Percentiles rank a stretch among this genome's conserved stretches.
phyloP scores from a whole-genome alignment of 2,797 vertebrate species.

The Threskiornis aethiopicus region DNA sequence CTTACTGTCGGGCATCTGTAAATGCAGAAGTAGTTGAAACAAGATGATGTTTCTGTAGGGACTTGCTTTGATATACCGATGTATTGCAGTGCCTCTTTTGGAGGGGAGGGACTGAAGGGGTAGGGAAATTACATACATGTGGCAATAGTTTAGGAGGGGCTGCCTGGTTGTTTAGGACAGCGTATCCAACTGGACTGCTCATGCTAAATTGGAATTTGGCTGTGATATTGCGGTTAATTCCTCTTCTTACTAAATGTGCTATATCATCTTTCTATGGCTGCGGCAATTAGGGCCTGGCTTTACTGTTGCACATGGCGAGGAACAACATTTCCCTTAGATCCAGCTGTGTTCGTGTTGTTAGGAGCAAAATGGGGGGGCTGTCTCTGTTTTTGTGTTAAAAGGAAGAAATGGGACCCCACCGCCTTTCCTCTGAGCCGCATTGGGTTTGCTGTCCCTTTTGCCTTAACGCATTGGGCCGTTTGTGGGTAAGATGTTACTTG shows the following conservation, averaged over 20 bases:
- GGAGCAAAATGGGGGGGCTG: not conserved
- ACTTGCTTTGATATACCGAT: not conserved
- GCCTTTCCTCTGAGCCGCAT: not conserved
- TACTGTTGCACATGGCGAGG: not conserved
- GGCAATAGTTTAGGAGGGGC: fast-evolving
- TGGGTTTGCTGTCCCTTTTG: not conserved
- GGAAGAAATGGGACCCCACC: not conserved
- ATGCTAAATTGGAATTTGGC: not conserved
- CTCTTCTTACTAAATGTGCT: not conserved
- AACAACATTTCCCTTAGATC: not conserved
- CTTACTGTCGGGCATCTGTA: not conserved
- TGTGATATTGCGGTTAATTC: not conserved
- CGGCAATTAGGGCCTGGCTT: not conserved
- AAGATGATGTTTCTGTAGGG: not conserved
- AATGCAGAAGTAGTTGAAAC: not conserved
- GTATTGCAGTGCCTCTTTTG: not conserved
- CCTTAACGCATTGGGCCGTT: fast-evolving
- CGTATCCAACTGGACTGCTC: not conserved
- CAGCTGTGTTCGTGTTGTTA: not conserved
- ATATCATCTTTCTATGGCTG: not conserved
- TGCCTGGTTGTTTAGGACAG: not conserved
- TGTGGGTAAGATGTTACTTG: not conserved
- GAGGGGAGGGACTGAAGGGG: not conserved
- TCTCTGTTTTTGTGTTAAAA: not conserved
- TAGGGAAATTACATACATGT: not conserved